Conservation (phyloP, 2,797 vertebrate genomes). For the Leptoclinus maculatus region DNA sequence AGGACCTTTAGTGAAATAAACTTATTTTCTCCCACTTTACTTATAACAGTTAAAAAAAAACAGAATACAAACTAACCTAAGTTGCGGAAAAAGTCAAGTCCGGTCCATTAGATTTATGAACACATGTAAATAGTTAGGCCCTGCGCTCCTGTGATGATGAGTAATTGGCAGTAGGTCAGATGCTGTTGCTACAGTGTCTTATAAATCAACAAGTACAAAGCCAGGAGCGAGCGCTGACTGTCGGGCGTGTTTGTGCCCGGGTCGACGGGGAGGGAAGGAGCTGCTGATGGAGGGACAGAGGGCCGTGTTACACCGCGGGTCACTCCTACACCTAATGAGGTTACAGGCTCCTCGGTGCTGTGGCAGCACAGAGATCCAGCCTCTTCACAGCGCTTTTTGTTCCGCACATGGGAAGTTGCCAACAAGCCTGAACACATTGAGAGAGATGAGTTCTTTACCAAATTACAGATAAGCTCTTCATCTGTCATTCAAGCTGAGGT, state of each 20-base stretch:
- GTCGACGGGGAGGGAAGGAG: conserved; percentile 50
- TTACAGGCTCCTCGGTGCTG: conserved; percentile 67
- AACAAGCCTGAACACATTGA: conserved; percentile 85
- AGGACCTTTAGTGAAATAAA: background rate
- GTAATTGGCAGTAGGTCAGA: conserved; percentile 72
- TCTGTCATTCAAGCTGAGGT: conserved; percentile 81
- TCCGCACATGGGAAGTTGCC: conserved; percentile 76
- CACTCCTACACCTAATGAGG: conserved; percentile 76
- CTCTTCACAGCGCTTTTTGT: conserved; percentile 82
- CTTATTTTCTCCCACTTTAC: background rate
- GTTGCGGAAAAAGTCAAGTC: background rate
- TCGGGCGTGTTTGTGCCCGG: conserved; percentile 69
- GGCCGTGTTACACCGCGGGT: conserved; percentile 61
- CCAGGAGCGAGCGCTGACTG: conserved; percentile 39
- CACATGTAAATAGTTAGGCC: conserved; percentile 60
- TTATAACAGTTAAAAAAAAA: background rate
- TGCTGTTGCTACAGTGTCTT: conserved; percentile 61
- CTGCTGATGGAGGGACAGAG: conserved; percentile 63
- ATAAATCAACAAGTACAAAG: conserved; percentile 78
- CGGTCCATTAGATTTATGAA: conserved; percentile 35
- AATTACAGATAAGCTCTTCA: conserved; percentile 87
- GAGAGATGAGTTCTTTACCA: conserved; percentile 76
- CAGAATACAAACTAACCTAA: background rate
- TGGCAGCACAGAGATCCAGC: conserved; percentile 77
- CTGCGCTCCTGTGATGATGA: conserved; percentile 67